phyloP scores from a whole-genome alignment of 2,888 invertebrate genomes.

The Drosophila barbarae region DNA sequence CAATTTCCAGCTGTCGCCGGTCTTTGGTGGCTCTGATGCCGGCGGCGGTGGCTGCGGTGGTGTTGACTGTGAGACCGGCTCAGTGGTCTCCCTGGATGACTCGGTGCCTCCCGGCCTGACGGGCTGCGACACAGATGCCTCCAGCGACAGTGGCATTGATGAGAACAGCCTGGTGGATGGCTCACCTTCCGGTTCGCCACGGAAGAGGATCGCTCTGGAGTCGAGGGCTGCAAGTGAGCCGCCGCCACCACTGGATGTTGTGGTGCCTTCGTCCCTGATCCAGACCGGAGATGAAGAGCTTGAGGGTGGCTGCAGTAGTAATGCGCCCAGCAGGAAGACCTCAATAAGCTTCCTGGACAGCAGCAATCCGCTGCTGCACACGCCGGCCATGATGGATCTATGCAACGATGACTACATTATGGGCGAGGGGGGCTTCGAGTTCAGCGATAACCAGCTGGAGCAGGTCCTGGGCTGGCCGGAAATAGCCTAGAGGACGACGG shows the following conservation, averaged over 20 bases:
- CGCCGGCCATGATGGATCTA: constrained; percentile 75
- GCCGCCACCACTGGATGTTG: constrained; percentile 35
- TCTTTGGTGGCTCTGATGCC: constrained; percentile 44
- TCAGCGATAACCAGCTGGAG: constrained; percentile 70
- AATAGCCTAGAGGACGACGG: constrained; percentile 49
- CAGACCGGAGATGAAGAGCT: constrained; percentile 22
- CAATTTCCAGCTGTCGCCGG: constrained; percentile 71
- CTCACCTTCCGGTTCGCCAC: constrained; percentile 13
- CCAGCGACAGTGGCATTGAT: constrained; percentile 77
- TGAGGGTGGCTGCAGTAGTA: constrained; percentile 30
- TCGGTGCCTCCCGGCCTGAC: constrained; percentile 73
- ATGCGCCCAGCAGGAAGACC: constrained; percentile 58
- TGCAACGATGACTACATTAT: constrained; percentile 78
- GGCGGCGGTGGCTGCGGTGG: constrained; percentile 45
- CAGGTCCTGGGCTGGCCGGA: constrained; percentile 70
- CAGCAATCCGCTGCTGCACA: constrained; percentile 73
- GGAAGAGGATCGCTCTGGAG: constrained; percentile 15
- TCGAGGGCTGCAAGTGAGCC: constrained; percentile 12
- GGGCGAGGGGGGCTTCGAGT: constrained; percentile 62
- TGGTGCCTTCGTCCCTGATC: constrained; percentile 5
- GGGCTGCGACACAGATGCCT: constrained; percentile 72
- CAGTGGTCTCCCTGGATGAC: constrained; percentile 62
- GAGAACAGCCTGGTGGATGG: constrained; percentile 62
- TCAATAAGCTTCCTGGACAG: constrained; percentile 74
- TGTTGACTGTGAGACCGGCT: constrained; percentile 45